Conservation (phyloP, 1,140 invertebrate species). For the Calliphora vicina region DNA sequence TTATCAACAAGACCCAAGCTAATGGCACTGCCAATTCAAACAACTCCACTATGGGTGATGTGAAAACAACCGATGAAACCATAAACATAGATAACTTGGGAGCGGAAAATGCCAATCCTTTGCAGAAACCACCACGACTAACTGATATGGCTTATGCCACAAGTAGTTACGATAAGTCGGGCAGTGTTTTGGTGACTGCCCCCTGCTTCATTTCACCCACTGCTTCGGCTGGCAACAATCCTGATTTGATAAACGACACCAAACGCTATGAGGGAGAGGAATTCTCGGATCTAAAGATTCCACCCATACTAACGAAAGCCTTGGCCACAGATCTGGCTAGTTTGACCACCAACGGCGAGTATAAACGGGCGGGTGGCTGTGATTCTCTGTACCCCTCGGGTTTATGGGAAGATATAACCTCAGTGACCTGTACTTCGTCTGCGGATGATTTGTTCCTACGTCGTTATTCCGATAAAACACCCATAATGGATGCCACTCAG, state of each 20-base stretch:
- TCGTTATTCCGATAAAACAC: slow-evolving; percentile 76
- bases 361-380: slow-evolving; percentile 71
- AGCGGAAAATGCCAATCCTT: slow-evolving; percentile 69
- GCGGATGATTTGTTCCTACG: slow-evolving; percentile 66
- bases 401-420: slow-evolving; percentile 68
- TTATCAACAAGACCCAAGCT: slow-evolving; percentile 63
- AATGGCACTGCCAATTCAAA: slow-evolving; percentile 50
- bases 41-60: slow-evolving; percentile 60
- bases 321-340: slow-evolving; percentile 41
- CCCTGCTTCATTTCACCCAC: slow-evolving; percentile 75
- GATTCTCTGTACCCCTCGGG: slow-evolving; percentile 77
- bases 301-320: slow-evolving; percentile 38
- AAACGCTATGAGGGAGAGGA: slow-evolving; percentile 68
- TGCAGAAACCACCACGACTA: slow-evolving; percentile 73
- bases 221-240: slow-evolving; percentile 77
- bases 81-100: slow-evolving; percentile 20
- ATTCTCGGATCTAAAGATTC: slow-evolving; percentile 55
- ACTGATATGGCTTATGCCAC: slow-evolving; percentile 72
- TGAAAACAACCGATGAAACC: slow-evolving; percentile 33
- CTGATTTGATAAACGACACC: slow-evolving; percentile 83
- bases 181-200: slow-evolving; percentile 68
- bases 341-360: slow-evolving; percentile 68
- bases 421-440: slow-evolving; percentile 49
- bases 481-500: slow-evolving; percentile 70
- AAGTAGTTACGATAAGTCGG: slow-evolving; percentile 69